Base-by-base conservation (phyloP, 2,888 invertebrate species). In the Troilus luridus region DNA sequence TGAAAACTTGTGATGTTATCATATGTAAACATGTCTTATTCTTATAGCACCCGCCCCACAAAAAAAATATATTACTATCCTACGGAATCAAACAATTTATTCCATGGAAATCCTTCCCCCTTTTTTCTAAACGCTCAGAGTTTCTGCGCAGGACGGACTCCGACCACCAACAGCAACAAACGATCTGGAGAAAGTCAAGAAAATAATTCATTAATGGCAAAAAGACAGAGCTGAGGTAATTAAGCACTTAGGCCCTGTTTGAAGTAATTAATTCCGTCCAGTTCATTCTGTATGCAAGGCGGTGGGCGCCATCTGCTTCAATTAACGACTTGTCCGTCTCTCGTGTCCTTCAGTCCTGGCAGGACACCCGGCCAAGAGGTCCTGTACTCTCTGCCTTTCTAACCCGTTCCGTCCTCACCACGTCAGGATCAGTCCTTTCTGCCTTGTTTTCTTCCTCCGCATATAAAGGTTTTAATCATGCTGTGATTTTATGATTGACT, bases 251-350 rank as follows among this genome's bases (percentile, higher is more conserved):
- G 85, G 85, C 85, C 85, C 56, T 85, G 85, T 85, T 85, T 56
- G 85, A 85, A 85, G 56, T 85, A 85, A 85, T 85, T 85, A 85
- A 85, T 85, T 85, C 85, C n/a, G n/a, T n/a, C 56, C n/a, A 85
- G 85, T 58, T 56, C 56, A 85, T 85, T 85, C 21, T n/a, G 85
- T 85, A 85, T 85, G 85, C 85, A 85, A 85, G 85, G n/a, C n/a
- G 56, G 85, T 85, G 56, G 21, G 56, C 56, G 85, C 56, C 85
- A 85, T 85, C 85, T 85, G 85, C 56, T 85, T 58, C 72, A 77
- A 77, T 77, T 77, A 77, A 77, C 85, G 85, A 85, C 85, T 56
- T 85, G 85, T 54, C 85, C 56, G 85, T 85, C 85, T 12, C 56
- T n/a, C 85, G 27, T 85, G 85, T 85, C 85, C 85, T 85, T 85